Percentiles rank a stretch among this genome's conserved stretches.
phyloP scores from a whole-genome alignment of 2,888 invertebrate genomes.

The Synergus gifuensis region DNA sequence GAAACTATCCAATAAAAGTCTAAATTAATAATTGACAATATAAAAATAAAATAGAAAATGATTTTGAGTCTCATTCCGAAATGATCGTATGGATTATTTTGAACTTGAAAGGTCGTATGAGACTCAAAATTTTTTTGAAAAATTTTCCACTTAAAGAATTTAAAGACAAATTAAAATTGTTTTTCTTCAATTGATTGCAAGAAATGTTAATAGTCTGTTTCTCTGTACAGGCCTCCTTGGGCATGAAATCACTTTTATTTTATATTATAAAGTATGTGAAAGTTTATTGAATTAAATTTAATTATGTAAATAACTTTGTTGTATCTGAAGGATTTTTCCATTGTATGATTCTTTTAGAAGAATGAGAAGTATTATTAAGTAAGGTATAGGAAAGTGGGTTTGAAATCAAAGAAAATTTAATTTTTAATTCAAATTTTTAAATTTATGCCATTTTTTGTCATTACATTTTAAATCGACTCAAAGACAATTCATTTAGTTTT shows the following conservation, averaged over 20 bases:
- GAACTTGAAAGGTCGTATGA: slow-evolving; percentile 1
- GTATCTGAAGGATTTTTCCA: slow-evolving; percentile 5
- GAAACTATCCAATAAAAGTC: neutral
- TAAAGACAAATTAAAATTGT: neutral
- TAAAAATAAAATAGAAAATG: neutral
- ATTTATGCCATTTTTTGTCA: neutral
- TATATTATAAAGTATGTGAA: neutral
- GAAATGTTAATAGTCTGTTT: neutral
- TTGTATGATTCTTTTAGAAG: neutral
- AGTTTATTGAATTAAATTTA: slow-evolving; percentile 3
- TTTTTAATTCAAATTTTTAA: neutral
- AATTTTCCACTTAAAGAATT: neutral
- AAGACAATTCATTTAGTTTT: neutral
- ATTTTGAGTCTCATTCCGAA: neutral
- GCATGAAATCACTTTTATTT: slow-evolving; percentile 8
- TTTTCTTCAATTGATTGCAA: neutral
- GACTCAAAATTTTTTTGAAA: neutral
- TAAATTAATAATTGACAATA: neutral
- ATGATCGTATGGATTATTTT: neutral
- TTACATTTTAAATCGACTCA: neutral
- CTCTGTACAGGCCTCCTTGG: neutral
- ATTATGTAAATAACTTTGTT: slow-evolving; percentile 28
- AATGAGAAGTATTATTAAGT: slow-evolving; percentile 27
- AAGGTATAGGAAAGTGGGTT: neutral
- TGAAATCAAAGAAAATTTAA: slow-evolving; percentile 28